These are phyloP conservation scores for Tokudaia muenninki DNA, from an alignment of 2,797 vertebrate genomes.

Conservation along the genomic window DNA sequence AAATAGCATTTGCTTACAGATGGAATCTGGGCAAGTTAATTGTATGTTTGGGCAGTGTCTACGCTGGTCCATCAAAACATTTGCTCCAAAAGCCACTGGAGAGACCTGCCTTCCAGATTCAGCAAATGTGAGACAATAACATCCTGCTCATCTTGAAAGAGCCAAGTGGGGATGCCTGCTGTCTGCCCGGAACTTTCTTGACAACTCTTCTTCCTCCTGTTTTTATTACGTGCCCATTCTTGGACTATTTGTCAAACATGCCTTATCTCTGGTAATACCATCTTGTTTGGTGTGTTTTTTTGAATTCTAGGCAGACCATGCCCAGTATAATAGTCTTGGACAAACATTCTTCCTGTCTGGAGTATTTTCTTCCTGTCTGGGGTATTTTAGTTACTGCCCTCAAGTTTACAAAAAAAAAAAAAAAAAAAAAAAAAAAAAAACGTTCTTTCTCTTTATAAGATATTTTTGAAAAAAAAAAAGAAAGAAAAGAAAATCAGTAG, in stretches of 20 bases:
- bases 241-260: constrained; percentile 65
- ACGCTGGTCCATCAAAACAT: constrained; percentile 52
- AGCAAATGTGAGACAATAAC: constrained; percentile 60
- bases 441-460: constrained; percentile 66
- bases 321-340: constrained; percentile 80
- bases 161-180: background rate
- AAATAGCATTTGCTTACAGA: background rate
- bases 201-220: constrained; percentile 53
- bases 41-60: background rate
- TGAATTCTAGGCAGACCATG: constrained; percentile 77
- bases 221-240: constrained; percentile 51
- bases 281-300: constrained; percentile 74
- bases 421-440: background rate
- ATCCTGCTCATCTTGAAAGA: constrained; percentile 44
- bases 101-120: constrained; percentile 61
- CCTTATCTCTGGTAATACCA: constrained; percentile 79
- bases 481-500: constrained; percentile 81
- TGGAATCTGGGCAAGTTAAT: background rate
- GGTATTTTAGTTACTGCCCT: constrained; percentile 79
- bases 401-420: constrained; percentile 56
- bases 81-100: constrained; percentile 65
- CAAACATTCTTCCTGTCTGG: constrained; percentile 83
- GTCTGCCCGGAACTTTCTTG: constrained; percentile 20
- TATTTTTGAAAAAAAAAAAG: constrained; percentile 81
- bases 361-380: constrained; percentile 84